Conservation (phyloP, 2,113 vertebrate species). For the Nyctibius bracteatus region DNA sequence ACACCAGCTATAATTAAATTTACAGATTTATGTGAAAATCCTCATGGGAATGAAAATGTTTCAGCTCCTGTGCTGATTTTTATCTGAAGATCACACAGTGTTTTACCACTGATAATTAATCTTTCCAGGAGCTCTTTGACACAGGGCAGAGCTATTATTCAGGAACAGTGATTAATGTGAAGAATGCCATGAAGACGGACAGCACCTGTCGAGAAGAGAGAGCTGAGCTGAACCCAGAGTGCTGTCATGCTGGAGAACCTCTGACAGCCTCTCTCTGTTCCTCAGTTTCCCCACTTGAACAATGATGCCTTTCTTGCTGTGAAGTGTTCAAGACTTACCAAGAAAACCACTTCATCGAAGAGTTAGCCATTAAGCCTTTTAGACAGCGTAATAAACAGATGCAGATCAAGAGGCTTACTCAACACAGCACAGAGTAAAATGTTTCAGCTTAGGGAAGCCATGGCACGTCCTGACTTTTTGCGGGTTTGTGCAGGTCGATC, state of each 20-base stretch:
- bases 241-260: not conserved
- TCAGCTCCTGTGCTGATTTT: not conserved
- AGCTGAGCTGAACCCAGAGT: not conserved
- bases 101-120: not conserved
- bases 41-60: not conserved
- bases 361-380: not conserved
- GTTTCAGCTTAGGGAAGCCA: not conserved
- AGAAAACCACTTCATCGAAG: not conserved
- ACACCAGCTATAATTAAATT: not conserved
- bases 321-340: not conserved
- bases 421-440: not conserved
- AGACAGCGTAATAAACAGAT: not conserved
- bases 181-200: not conserved
- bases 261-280: not conserved
- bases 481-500: not conserved
- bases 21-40: not conserved
- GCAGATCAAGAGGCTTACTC: not conserved
- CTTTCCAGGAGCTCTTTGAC: not conserved
- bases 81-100: not conserved
- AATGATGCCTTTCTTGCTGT: not conserved
- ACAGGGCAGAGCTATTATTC: not conserved
- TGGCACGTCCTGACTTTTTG: not conserved
- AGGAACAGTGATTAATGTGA: not conserved
- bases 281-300: not conserved
- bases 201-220: not conserved